Conservation (phyloP, 2,888 invertebrate genomes). For the Ophion costatus region DNA sequence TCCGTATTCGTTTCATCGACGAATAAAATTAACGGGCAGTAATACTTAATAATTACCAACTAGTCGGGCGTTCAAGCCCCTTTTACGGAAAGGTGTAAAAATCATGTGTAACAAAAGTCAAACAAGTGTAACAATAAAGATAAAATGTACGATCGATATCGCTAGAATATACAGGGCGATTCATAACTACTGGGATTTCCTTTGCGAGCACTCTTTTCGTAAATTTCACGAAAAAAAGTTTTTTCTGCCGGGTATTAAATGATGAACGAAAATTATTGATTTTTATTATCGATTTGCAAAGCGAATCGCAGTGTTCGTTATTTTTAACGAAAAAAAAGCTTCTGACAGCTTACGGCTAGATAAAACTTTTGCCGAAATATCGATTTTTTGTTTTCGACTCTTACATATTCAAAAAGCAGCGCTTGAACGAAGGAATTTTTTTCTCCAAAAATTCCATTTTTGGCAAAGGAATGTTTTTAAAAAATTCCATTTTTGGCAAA, state of each 20-base stretch:
- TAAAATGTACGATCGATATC: constrained; percentile 50
- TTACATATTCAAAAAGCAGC: too few relatives aligned
- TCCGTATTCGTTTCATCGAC: constrained; percentile 1
- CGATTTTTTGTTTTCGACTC: too few relatives aligned
- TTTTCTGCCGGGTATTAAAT: too few relatives aligned
- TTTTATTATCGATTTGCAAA: background rate
- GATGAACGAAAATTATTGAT: too few relatives aligned
- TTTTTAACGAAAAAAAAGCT: too few relatives aligned
- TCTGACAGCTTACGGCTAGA: too few relatives aligned
- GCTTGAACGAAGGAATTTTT: too few relatives aligned
- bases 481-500: too few relatives aligned
- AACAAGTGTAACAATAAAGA: constrained; percentile 17
- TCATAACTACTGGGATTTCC: background rate
- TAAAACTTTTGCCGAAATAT: too few relatives aligned
- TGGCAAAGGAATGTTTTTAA: too few relatives aligned
- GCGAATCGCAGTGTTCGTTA: too few relatives aligned
- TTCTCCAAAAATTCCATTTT: too few relatives aligned
- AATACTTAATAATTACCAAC: constrained; percentile 58
- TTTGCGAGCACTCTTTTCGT: background rate
- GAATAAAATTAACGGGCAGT: constrained; percentile 57
- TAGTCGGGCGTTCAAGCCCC: constrained; percentile 36
- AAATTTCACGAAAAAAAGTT: background rate
- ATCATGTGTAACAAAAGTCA: background rate
- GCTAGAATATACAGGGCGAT: constrained; percentile 25
- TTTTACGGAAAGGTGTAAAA: constrained; percentile 42